phyloP scores from a whole-genome alignment of 2,888 invertebrate species.

The Chloroclysta siterata region DNA sequence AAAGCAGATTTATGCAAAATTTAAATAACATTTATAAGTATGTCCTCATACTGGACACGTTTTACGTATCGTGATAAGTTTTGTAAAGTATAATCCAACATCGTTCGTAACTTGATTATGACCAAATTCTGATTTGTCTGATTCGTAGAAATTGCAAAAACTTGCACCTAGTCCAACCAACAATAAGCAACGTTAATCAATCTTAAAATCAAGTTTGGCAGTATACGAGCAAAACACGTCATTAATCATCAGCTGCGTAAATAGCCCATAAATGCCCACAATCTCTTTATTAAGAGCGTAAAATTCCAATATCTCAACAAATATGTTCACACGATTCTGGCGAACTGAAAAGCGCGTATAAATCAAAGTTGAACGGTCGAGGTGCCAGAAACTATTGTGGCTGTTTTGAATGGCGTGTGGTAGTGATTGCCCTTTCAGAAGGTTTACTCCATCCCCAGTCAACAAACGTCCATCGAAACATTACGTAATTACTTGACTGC shows the following conservation, averaged over 20 bases:
- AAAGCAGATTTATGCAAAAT: too few species aligned
- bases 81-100: not conserved
- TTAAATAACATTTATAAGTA: too few species aligned
- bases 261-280: slow-evolving; percentile 81
- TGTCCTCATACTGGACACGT: too few species aligned
- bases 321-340: slow-evolving; percentile 68
- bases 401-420: slow-evolving; percentile 66
- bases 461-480: not conserved
- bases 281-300: slow-evolving; percentile 69
- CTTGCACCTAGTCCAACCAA: slow-evolving; percentile 34
- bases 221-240: slow-evolving; percentile 60
- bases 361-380: slow-evolving; percentile 73
- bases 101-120: too few species aligned
- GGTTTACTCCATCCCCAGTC: not conserved
- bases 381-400: slow-evolving; percentile 75
- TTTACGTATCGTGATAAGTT: not conserved
- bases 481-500: not conserved
- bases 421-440: slow-evolving; percentile 42
- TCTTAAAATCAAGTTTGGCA: slow-evolving; percentile 45
- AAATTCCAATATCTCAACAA: slow-evolving; percentile 52
- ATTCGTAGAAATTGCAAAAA: not conserved
- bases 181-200: slow-evolving; percentile 56
- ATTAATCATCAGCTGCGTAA: slow-evolving; percentile 71
- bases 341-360: slow-evolving; percentile 62
- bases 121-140: too few species aligned